Evolutionary conservation across 2,888 invertebrate genomes (phyloP).

Genomic region (Chaitophorus viminalis): DNA sequence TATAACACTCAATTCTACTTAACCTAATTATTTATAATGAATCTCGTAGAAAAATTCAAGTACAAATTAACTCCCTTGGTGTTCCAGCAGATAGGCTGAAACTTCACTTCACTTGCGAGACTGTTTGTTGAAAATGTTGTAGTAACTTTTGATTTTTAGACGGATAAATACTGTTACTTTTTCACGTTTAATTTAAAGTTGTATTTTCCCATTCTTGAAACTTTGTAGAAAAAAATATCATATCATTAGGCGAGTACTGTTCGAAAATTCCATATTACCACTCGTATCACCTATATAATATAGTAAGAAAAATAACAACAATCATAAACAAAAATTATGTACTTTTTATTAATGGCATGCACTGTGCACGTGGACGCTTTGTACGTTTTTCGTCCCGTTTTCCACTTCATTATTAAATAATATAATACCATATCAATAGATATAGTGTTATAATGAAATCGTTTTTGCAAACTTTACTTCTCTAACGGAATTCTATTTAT

Average conservation of each 20-base stretch:
- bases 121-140: conserved; percentile 3
- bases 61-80: conserved; percentile 38
- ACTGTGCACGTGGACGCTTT: too few relatives aligned
- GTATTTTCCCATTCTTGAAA: not conserved
- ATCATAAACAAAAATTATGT: not conserved
- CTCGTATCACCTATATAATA: too few relatives aligned
- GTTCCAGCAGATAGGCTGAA: not conserved
- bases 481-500: not conserved
- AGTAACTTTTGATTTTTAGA: conserved; percentile 51
- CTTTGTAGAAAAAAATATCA: conserved; percentile 9
- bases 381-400: too few relatives aligned
- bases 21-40: conserved; percentile 34
- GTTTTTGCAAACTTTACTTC: too few relatives aligned
- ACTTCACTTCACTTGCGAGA: conserved; percentile 14
- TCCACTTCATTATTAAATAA: too few relatives aligned
- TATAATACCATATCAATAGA: too few relatives aligned
- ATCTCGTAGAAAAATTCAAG: conserved; percentile 26
- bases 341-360: not conserved
- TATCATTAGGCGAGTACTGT: not conserved
- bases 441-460: too few relatives aligned
- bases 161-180: conserved; percentile 37
- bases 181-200: conserved; percentile 50
- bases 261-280: not conserved
- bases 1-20: not conserved
- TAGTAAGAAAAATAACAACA: not conserved